A percentile compares a stretch with the other conserved stretches of the same genome.
These are phyloP conservation scores for Centropyge bicolor DNA, from an alignment of 2,797 vertebrate species.

Conservation along the genomic window DNA sequence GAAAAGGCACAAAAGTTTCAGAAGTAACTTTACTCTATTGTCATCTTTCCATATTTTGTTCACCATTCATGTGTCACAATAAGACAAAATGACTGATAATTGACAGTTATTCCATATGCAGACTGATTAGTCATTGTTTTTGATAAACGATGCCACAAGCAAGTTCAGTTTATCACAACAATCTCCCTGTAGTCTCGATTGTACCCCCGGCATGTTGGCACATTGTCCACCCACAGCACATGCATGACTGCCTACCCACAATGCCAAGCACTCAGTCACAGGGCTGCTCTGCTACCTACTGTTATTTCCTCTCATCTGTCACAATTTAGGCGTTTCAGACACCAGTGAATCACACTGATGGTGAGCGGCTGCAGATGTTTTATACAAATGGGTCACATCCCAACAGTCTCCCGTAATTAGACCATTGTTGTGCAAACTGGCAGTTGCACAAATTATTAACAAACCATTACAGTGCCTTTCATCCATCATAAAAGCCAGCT, in stretches of 20 bases:
- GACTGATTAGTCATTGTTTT: constrained; percentile 42
- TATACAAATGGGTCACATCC: constrained; percentile 80
- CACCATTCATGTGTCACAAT: neutral
- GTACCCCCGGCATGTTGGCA: constrained; percentile 37
- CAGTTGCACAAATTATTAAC: constrained; percentile 73
- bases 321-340: constrained; percentile 55
- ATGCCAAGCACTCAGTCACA: constrained; percentile 53
- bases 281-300: constrained; percentile 45
- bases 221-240: constrained; percentile 44
- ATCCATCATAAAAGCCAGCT: constrained; percentile 70
- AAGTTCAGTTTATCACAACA: constrained; percentile 32
- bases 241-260: constrained; percentile 49
- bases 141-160: constrained; percentile 36
- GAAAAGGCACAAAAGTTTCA: neutral
- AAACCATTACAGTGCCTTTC: constrained; percentile 78
- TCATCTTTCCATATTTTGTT: constrained; percentile 1
- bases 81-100: constrained; percentile 18
- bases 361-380: constrained; percentile 73
- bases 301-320: constrained; percentile 64
- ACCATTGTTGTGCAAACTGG: constrained; percentile 70
- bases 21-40: neutral
- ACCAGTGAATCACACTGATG: constrained; percentile 55
- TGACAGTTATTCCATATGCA: constrained; percentile 27
- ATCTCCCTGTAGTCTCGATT: constrained; percentile 31
- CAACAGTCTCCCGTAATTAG: constrained; percentile 75